These are phyloP conservation scores for Pseudolaguvia tuberculata DNA, from an alignment of 2,113 vertebrate species.

Conservation along the genomic window DNA sequence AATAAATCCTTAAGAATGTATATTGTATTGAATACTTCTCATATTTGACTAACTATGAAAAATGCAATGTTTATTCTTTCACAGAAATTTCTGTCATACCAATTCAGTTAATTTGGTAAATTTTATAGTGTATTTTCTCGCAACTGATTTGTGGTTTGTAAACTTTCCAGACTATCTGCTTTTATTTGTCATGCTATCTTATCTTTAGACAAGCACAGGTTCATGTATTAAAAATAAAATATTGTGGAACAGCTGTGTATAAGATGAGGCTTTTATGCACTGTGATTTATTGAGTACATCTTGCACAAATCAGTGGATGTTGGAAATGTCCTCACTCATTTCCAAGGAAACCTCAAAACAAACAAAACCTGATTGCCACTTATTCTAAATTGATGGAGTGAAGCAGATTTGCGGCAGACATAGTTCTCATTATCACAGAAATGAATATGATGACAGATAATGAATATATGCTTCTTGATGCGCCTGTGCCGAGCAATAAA, in stretches of 20 bases:
- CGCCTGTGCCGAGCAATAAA: constrained; percentile 53
- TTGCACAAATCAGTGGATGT: constrained; percentile 43
- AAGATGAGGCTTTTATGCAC: constrained; percentile 36
- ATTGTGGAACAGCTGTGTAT: constrained; percentile 13
- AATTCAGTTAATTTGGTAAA: not conserved
- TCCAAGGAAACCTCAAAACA: constrained; percentile 62
- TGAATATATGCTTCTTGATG: constrained; percentile 72
- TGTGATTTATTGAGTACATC: constrained; percentile 59
- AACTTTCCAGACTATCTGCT: not conserved
- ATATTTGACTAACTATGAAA: not conserved
- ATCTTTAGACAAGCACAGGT: not conserved
- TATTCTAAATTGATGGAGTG: constrained; percentile 65
- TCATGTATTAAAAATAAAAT: constrained; percentile 3
- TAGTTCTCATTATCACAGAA: constrained; percentile 74
- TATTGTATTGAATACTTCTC: not conserved
- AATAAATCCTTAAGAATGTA: no score
- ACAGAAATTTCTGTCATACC: not conserved
- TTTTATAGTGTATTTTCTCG: not conserved
- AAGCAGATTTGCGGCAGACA: constrained; percentile 66
- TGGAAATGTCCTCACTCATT: constrained; percentile 63
- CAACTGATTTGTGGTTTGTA: not conserved
- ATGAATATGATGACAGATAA: constrained; percentile 79
- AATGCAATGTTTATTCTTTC: not conserved
- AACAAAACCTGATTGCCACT: constrained; percentile 67
- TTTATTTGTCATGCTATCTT: not conserved